phyloP scores from a whole-genome alignment of 2,113 vertebrate species.

The Ammodytes dubius region DNA sequence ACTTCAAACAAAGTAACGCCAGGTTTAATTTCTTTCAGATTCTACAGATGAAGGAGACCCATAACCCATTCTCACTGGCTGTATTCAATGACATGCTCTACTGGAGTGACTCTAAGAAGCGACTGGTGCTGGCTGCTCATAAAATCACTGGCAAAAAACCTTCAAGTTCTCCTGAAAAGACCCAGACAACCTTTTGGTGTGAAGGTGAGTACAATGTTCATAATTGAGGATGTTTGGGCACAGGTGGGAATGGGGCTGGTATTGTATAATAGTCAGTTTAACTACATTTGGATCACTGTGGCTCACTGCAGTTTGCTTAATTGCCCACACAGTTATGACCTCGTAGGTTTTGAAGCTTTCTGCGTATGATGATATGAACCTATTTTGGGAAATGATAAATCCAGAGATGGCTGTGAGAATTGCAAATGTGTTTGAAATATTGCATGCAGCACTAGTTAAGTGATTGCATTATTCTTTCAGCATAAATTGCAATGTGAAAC shows the following conservation, averaged over 20 bases:
- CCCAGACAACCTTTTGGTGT: slow-evolving; percentile 87
- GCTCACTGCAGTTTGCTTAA: neutral
- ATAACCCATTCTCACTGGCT: slow-evolving; percentile 87
- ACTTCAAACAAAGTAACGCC: neutral
- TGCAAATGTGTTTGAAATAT: neutral
- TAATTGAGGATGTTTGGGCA: neutral
- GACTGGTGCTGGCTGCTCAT: slow-evolving; percentile 86
- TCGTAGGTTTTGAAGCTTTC: neutral
- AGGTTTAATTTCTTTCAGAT: slow-evolving; percentile 77
- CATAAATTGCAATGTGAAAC: neutral
- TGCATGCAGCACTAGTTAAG: too few species aligned
- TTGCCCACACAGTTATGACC: neutral
- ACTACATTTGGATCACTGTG: neutral
- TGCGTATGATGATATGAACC: neutral
- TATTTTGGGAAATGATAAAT: neutral
- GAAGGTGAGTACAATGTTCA: slow-evolving; percentile 80
- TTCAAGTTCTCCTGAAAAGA: slow-evolving; percentile 85
- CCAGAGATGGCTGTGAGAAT: accelerated
- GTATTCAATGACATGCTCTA: slow-evolving; percentile 91
- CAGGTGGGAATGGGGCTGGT: neutral
- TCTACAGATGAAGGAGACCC: slow-evolving; percentile 86
- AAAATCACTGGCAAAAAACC: slow-evolving; percentile 90
- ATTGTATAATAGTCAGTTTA: neutral
- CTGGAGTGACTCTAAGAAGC: slow-evolving; percentile 89
- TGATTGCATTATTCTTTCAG: neutral